phyloP scores from a whole-genome alignment of 2,888 invertebrate genomes.

The Diarsia brunnea region DNA sequence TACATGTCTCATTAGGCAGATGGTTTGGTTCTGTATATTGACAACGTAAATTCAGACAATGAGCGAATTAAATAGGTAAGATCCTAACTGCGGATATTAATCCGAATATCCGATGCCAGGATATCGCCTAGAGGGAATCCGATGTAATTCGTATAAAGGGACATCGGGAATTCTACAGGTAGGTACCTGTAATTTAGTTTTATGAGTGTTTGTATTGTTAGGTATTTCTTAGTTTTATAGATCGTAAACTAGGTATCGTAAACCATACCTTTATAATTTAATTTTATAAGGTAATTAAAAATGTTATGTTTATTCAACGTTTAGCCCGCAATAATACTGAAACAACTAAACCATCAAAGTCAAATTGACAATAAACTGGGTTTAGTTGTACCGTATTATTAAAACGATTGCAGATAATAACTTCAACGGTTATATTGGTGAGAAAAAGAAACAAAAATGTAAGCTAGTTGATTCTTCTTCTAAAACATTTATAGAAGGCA shows the following conservation, averaged over 20 bases:
- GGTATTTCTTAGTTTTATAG: conserved; percentile 20
- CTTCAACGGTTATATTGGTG: not conserved
- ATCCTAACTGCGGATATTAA: conserved; percentile 73
- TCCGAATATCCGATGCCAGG: conserved; percentile 60
- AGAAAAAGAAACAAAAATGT: not conserved
- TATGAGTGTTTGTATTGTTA: conserved; percentile 19
- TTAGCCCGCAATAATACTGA: conserved; percentile 5
- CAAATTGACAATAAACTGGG: not conserved
- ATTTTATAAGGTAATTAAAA: conserved; percentile 10
- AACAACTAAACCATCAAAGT: conserved; percentile 3
- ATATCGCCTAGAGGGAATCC: conserved; percentile 58
- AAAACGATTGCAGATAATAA: not conserved
- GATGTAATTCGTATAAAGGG: conserved; percentile 56
- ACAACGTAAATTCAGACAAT: conserved; percentile 77
- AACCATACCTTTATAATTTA: conserved; percentile 16
- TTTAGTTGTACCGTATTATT: not conserved
- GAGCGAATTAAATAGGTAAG: conserved; percentile 75
- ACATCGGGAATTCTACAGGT: conserved; percentile 33
- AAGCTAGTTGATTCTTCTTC: not conserved
- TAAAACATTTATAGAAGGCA: conserved; percentile 14
- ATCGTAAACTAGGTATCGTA: conserved; percentile 23
- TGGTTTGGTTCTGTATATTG: conserved; percentile 73
- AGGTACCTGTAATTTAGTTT: conserved; percentile 24
- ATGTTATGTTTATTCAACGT: conserved; percentile 7
- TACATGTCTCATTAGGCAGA: conserved; percentile 67